phyloP scores from a whole-genome alignment of 2,888 invertebrate species.

The Arctia plantaginis region DNA sequence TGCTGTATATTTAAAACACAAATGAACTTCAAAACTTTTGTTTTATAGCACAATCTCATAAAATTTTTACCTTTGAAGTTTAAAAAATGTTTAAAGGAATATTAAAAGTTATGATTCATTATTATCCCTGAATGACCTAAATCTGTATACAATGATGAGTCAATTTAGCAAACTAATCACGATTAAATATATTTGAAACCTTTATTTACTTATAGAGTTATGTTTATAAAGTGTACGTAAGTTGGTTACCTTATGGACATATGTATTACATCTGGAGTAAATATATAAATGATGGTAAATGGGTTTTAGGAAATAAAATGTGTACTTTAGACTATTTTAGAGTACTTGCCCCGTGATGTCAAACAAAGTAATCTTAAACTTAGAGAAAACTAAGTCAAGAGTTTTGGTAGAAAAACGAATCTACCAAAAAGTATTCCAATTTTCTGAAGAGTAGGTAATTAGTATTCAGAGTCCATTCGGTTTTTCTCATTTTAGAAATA shows the following conservation, averaged over 20 bases:
- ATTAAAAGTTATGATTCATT: too few species aligned
- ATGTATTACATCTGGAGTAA: slow-evolving; percentile 11
- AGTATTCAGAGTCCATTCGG: slow-evolving; percentile 60
- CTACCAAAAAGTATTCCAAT: slow-evolving; percentile 44
- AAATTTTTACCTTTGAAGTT: background rate
- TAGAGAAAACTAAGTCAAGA: slow-evolving; percentile 44
- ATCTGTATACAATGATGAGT: background rate
- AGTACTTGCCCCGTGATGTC: slow-evolving; percentile 43
- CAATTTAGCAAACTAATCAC: background rate
- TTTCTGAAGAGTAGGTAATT: slow-evolving; percentile 54
- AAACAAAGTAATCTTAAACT: slow-evolving; percentile 48
- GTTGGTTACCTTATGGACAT: background rate
- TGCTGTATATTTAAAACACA: background rate
- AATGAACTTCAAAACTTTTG: background rate
- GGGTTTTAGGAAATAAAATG: slow-evolving; percentile 35
- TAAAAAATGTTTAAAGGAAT: too few species aligned
- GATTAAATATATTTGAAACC: background rate
- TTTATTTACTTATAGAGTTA: background rate
- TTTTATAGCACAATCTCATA: too few species aligned
- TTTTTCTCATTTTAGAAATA: slow-evolving; percentile 67
- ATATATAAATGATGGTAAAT: slow-evolving; percentile 38
- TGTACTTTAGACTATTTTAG: slow-evolving; percentile 22
- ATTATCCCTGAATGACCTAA: background rate
- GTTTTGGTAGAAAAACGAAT: slow-evolving; percentile 30
- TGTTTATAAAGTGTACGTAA: background rate